Evolutionary conservation across 1,140 invertebrate genomes (phyloP), one percentile per base, ranked within the genome.

Genomic region (Drosophila bifasciata): DNA sequence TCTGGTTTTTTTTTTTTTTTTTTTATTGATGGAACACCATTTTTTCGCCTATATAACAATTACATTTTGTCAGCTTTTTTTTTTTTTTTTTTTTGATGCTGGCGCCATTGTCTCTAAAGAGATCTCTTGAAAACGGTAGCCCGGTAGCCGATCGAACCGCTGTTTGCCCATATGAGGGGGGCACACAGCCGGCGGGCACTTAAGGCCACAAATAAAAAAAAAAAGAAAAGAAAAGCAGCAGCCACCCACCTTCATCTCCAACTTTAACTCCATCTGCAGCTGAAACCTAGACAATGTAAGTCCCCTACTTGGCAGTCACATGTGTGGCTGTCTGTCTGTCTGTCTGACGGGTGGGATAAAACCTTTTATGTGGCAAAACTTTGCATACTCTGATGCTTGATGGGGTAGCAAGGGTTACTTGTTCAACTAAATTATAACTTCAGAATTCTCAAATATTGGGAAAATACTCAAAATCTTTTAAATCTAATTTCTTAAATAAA

Each of bases 21-120:
- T 68, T 68, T 74, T 83, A 83, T 81, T 78, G 79, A 81, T 78
- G 73, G 68, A 69, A 66, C 60, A 76, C 73, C 57, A 76, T 73
- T 80, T 80, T 80, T 85, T 73, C 81, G 73, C 77, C 73, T 74
- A 61, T 85, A 72, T 70, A 81, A 78, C 81, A 86, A 86, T 85
- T 85, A 77, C 81, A 81, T 85, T 85, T 80, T 83, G 79, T 79
- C 79, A 83, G 80, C 68, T 69, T 56, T 75, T 58, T 72, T 32
- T 9, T 75, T 52, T 73, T 56, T 74, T 52, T 72, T 32, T 36
- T 74, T 52, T 25, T 73, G 59, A 73, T 43, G 59, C 46, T 72
- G 68, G 50, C 68, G 57, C 68, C 57, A 73, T 72, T 73, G 68
- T 55, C 68, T 51, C 11, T 45, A 44, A 19, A 53, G 32, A 44